Percentiles rank a stretch among this genome's conserved stretches.
Conservation (phyloP, 2,113 vertebrate species). For the Dissostichus mawsoni region DNA sequence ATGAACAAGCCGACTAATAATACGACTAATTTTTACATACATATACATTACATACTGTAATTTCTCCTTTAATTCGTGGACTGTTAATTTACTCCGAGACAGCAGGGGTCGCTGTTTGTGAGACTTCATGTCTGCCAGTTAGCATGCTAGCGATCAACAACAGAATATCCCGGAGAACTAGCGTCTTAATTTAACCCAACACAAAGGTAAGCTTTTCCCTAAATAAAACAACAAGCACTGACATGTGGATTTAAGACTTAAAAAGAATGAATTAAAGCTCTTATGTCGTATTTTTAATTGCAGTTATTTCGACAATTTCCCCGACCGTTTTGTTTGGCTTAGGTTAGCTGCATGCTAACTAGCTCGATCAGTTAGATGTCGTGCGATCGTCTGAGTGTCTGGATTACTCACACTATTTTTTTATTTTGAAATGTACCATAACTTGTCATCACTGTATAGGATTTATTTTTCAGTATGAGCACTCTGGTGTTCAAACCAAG, state of each 20-base stretch:
- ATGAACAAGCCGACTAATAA: too few species aligned
- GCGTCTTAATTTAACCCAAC: constrained; percentile 44
- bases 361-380: constrained; percentile 38
- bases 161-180: constrained; percentile 61
- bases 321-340: constrained; percentile 58
- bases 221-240: neutral
- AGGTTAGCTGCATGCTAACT: constrained; percentile 42
- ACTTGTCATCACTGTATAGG: neutral
- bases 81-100: constrained; percentile 35
- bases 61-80: neutral
- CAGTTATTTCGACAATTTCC: neutral
- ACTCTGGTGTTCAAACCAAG: neutral
- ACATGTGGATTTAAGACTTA: accelerated
- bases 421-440: neutral
- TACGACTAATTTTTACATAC: too few species aligned
- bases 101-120: constrained; percentile 30
- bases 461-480: too few species aligned
- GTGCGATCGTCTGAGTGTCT: constrained; percentile 32
- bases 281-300: neutral
- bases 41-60: too few species aligned
- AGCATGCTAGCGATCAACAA: constrained; percentile 75
- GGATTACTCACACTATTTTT: constrained; percentile 21
- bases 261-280: neutral
- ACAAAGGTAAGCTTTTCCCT: constrained; percentile 56
- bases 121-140: constrained; percentile 10